Base-by-base conservation (phyloP, 2,888 invertebrate species). In the Loripinus fragilis region DNA sequence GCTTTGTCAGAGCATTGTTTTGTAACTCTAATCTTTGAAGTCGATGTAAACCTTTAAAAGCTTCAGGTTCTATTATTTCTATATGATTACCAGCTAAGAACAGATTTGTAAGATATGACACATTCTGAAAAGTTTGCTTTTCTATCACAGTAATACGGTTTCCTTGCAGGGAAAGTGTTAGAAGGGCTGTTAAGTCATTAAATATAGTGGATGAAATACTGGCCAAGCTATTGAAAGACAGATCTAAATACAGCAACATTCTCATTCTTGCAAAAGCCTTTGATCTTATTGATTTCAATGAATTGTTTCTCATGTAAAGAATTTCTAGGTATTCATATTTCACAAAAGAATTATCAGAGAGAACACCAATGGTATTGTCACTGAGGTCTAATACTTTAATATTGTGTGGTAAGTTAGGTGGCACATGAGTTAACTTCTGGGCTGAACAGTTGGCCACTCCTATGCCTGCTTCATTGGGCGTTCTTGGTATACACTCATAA, bases 21-120 rank as follows among this genome's bases (percentile, higher is more conserved):
- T 90, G 88, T 41, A 91, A 80, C 50, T 88, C 84, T 60, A 91
- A 74, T n/a, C 76, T 77, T 71, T 87, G 86, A 71, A 91, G 85
- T 38, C 83, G 76, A n/a, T 42, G 66, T 50, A 91, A 76, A 45
- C 86, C 87, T 55, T 74, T 74, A 45, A 91, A 89, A 23, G 88
- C 89, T 28, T 85, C 78, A 20, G 83, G 78, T 33, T 86, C 85
- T 28, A 91, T 81, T 17, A 76, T 71, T 45, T 87, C 79, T 12
- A 91, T 87, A 52, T 89, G 86, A 77, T 91, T 91, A 10, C 89
- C 90, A 64, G 87, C 87, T n/a, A 91, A 50, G 55, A 86, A 87
- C 28, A 91, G 77, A 50, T 76, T 81, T 50, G 86, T 85, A n/a
- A 90, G 82, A 28, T 81, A 80, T 10, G 88, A 72, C 0, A 90